These are phyloP conservation scores for Poeciliopsis turneri DNA, from an alignment of 2,797 vertebrate species.

Conservation along the genomic window DNA sequence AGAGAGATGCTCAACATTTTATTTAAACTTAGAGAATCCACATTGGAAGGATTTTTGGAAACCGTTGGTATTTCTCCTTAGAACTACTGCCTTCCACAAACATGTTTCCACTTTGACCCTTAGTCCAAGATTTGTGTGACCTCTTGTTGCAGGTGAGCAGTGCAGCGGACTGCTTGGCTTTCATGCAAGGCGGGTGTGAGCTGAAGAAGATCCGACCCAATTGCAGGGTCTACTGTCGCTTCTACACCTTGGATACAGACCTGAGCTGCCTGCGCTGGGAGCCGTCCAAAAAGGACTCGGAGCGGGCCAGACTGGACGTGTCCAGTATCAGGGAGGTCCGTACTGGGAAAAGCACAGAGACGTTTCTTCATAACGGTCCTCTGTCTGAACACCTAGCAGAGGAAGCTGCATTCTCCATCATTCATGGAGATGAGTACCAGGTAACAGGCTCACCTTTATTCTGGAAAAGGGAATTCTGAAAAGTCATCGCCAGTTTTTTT, in stretches of 20 bases:
- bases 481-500: too few species aligned
- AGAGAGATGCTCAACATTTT: neutral
- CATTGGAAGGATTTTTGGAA: neutral
- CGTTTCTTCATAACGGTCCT: conserved; percentile 93
- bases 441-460: conserved; percentile 32
- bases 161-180: conserved; percentile 93
- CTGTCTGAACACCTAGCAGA: conserved; percentile 92
- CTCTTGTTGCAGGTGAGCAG: conserved; percentile 85
- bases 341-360: conserved; percentile 96
- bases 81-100: neutral
- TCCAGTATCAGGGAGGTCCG: conserved; percentile 91
- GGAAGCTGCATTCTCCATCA: conserved; percentile 93
- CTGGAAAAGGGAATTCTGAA: neutral
- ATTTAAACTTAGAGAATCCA: neutral
- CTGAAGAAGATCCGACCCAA: conserved; percentile 96
- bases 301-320: conserved; percentile 93
- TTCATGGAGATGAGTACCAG: conserved; percentile 95
- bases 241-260: conserved; percentile 94
- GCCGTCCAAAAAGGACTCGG: conserved; percentile 95
- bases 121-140: neutral
- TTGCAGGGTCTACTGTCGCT: conserved; percentile 94
- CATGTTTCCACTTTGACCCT: neutral
- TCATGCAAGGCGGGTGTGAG: conserved; percentile 98
- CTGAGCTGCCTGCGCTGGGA: conserved; percentile 96
- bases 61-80: neutral